Base-by-base conservation (phyloP, 2,797 vertebrate species). In the Syngnathus rostellatus region DNA sequence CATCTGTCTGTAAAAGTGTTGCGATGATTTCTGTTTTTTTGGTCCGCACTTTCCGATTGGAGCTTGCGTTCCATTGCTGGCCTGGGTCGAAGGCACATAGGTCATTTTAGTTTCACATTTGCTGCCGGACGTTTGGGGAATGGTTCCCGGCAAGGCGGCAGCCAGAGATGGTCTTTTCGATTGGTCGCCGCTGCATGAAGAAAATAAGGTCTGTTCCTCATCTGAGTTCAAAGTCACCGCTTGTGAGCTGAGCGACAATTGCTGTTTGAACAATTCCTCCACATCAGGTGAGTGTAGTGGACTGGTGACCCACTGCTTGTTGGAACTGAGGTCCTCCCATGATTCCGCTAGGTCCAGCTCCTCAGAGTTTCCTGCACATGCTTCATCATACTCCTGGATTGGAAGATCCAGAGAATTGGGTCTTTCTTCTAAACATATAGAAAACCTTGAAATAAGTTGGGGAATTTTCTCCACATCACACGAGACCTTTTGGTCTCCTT, bases 271-370 rank as follows among this genome's bases (percentile, higher is more conserved):
- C 58, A 89, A 65, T 67, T 92, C 90, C 77, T 94, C 93, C 70
- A 94, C 80, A 46, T 94, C 95, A 1, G 95, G 95, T 3, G 95
- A 96, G 82, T 97, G 96, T n/a, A 99, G 92, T 6, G 96, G 95
- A 70, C 96, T 98, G 5, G 95, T 97, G 23, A 98, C 95, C 95
- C 96, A 99, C 71, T 95, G 93, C 69, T 95, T 94, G 64, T 68
- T 70, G 65, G 83, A 84, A 78, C 81, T 83, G 12, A 90, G 68
- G 65, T 98, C 95, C 70, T 99, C 97, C 94, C 95, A 98, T 6
- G 95, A 91, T 72, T 98, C 97, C 74, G 95, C 93, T 77, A 94
- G 85, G 80, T 99, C 96, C 75, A 97, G 73, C 81, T 89, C 92
- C 78, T 79, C 94, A 16, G 87, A 77, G 19, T 83, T 80, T 57